Percentiles rank a stretch among this genome's conserved stretches.
Conservation (phyloP, 2,888 invertebrate species). For the Abrostola tripartita region DNA sequence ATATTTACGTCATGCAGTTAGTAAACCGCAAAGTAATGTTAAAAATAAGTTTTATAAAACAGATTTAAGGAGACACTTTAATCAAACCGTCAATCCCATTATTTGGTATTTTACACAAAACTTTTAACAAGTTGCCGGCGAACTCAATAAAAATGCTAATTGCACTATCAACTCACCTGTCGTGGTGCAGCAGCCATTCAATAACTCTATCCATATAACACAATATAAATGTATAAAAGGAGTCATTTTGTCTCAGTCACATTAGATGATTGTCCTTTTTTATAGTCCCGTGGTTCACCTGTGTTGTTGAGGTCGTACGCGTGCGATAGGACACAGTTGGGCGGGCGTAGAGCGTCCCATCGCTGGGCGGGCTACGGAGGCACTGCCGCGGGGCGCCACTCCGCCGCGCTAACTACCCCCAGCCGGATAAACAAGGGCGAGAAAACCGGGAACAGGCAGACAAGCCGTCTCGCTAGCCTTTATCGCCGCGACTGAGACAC, state of each 20-base stretch:
- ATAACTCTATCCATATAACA: slow-evolving; percentile 82
- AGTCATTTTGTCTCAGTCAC: slow-evolving; percentile 81
- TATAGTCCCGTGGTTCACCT: slow-evolving; percentile 73
- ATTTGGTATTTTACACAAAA: slow-evolving; percentile 63
- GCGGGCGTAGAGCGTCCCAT: slow-evolving; percentile 80
- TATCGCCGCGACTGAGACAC: slow-evolving; percentile 77
- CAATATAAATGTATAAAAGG: slow-evolving; percentile 86
- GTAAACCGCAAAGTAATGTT: neutral
- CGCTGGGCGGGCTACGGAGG: slow-evolving; percentile 74
- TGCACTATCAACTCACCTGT: slow-evolving; percentile 82
- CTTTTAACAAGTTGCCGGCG: slow-evolving; percentile 70
- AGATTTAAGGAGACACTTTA: slow-evolving; percentile 7
- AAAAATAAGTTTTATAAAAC: slow-evolving; percentile 13
- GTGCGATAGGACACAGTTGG: slow-evolving; percentile 64
- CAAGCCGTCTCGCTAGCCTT: slow-evolving; percentile 87
- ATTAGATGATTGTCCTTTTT: slow-evolving; percentile 64
- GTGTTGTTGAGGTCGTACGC: slow-evolving; percentile 69
- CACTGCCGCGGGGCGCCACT: slow-evolving; percentile 81
- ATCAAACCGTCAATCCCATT: slow-evolving; percentile 32
- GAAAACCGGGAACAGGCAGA: slow-evolving; percentile 85
- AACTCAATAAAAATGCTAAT: slow-evolving; percentile 83
- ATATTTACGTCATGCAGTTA: neutral
- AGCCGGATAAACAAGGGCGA: slow-evolving; percentile 86
- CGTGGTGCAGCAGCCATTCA: slow-evolving; percentile 79
- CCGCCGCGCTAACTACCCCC: slow-evolving; percentile 79